These are phyloP conservation scores for Drosophila melanogaster DNA, from an alignment of 1,140 invertebrate species.

Conservation along the genomic window DNA sequence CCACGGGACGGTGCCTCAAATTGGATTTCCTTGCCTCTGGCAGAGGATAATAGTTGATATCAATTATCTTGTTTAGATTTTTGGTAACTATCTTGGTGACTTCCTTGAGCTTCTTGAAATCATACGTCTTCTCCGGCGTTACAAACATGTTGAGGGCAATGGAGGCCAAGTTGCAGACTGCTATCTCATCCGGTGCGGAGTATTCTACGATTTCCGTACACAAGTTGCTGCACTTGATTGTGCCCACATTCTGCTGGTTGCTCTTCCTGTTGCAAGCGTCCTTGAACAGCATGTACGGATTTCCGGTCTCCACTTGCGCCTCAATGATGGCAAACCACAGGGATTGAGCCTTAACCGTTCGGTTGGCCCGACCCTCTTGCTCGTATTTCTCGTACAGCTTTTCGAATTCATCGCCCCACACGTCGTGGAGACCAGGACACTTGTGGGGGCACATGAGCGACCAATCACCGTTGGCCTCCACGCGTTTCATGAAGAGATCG, in stretches of 20 bases:
- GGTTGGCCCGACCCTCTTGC: constrained; percentile 90
- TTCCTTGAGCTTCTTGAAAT: constrained; percentile 95
- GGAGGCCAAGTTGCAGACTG: constrained; percentile 99
- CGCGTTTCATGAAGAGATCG: constrained; percentile 99
- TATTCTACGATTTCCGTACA: constrained; percentile 99
- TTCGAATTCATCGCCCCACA: constrained; percentile 98
- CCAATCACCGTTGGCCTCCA: constrained; percentile 95
- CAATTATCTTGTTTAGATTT: constrained; percentile 99
- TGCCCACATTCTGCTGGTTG: constrained; percentile 99
- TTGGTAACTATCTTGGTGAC: constrained; percentile 95
- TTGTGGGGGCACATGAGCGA: constrained; percentile 98
- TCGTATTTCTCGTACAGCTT: constrained; percentile 96
- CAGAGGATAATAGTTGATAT: constrained; percentile 98
- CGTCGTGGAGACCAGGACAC: constrained; percentile 94
- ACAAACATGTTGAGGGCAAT: constrained; percentile 99
- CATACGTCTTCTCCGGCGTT: constrained; percentile 90
- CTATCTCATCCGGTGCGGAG: constrained; percentile 95
- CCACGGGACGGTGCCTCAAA: constrained; percentile 96
- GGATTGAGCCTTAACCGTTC: constrained; percentile 93
- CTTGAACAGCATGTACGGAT: constrained; percentile 99
- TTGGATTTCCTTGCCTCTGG: constrained; percentile 95
- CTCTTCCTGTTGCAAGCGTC: constrained; percentile 99
- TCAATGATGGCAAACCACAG: constrained; percentile 98
- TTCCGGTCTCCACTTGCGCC: constrained; percentile 99
- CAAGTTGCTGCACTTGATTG: constrained; percentile 99